phyloP scores from a whole-genome alignment of 2,113 vertebrate species.

The Pterophyllum scalare region DNA sequence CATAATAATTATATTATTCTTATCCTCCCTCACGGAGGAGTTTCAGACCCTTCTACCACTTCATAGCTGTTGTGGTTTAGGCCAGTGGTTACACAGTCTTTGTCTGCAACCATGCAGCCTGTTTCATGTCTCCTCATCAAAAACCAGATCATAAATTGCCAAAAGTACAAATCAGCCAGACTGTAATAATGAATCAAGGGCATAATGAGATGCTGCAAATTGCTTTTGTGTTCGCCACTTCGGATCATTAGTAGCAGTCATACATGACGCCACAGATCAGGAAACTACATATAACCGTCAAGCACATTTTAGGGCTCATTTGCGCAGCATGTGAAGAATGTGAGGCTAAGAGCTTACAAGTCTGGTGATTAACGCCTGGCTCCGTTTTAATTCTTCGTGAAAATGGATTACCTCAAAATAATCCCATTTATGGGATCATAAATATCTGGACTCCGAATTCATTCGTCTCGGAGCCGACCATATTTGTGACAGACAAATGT shows the following conservation, averaged over 20 bases:
- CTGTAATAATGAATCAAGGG: conserved; percentile 56
- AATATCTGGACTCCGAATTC: conserved; percentile 57
- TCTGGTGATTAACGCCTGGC: conserved; percentile 64
- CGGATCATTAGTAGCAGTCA: conserved; percentile 69
- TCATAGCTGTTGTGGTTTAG: conserved; percentile 42
- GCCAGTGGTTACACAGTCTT: conserved; percentile 23
- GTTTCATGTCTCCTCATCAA: conserved; percentile 11
- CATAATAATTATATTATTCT: conserved; percentile 51
- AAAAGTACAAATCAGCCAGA: conserved; percentile 47
- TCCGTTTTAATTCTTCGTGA: conserved; percentile 48
- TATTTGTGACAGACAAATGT: conserved; percentile 44
- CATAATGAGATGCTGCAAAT: conserved; percentile 64
- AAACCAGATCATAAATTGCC: conserved; percentile 16
- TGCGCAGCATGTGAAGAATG: conserved; percentile 62
- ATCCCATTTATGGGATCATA: conserved; percentile 71
- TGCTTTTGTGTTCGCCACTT: conserved; percentile 49
- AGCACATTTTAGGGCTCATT: conserved; percentile 74
- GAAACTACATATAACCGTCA: conserved; percentile 52
- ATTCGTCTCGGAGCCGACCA: conserved; percentile 42
- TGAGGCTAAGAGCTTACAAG: conserved; percentile 44
- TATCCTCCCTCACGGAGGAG: conserved; percentile 16
- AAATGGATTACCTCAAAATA: conserved; percentile 70
- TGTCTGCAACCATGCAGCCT: conserved; percentile 35
- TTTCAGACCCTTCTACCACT: conserved; percentile 32
- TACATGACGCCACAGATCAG: conserved; percentile 58